Evolutionary conservation across 2,888 invertebrate genomes (phyloP), one percentile per base, ranked within the genome.

Genomic region (Agrochola lota): DNA sequence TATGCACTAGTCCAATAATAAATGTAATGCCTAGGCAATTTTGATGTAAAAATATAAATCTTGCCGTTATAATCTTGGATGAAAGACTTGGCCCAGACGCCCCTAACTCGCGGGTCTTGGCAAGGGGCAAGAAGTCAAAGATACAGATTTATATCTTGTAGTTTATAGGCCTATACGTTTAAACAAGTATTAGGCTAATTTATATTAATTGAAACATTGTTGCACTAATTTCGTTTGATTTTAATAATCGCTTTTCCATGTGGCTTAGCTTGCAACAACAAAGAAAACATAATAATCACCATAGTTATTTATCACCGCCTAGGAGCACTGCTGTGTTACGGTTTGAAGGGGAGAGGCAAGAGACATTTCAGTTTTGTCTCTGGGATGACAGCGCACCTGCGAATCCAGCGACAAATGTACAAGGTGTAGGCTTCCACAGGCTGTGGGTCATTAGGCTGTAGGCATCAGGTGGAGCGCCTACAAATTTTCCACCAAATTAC

Each of bases 81-180:
- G 2, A 52, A 43, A 66, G 40, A 35, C 55, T 70, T 60, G n/a
- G 23, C 57, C 30, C 15, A 15, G 9, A 59, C 40, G 11, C 20
- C 35, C 35, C 66, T 80, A 66, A 66, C 57, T 35, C 49, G 46
- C 23, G 23, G 9, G 15, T 3, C 40, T 79, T 71, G 80, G 84
- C 80, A 20, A 26, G 2, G 12, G 2, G 49, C 80, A 80, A 63
- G 60, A 49, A 43, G 35, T 57, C 49, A 67, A 60, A 66, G 57
- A 78, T 66, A 78, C 15, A 26, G 79, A 84, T 80, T 67, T 70
- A 55, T 60, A 70, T 67, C 60, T 49, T 20, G n/a, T 17, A 70
- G n/a, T 84, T 83, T 83, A 77, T 40, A 55, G 63, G 78, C 23
- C 52, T 63, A 35, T 43, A 35, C 20, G 43, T 69, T 52, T 20